Percentiles rank a stretch among this genome's conserved stretches.
These are phyloP conservation scores for Argya squamiceps DNA, from an alignment of 2,797 vertebrate species.

Conservation along the genomic window DNA sequence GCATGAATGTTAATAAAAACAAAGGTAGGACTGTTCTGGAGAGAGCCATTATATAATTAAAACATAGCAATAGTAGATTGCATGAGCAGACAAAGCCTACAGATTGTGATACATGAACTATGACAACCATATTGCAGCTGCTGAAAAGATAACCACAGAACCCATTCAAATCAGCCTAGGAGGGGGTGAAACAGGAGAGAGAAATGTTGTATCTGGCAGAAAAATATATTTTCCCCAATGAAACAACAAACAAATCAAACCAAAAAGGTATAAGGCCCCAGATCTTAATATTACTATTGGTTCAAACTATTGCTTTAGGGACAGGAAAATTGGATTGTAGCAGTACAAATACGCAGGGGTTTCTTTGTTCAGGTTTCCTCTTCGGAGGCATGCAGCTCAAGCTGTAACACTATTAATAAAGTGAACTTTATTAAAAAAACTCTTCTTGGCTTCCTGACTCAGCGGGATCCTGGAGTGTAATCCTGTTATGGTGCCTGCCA, in stretches of 20 bases:
- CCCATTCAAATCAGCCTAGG: background rate
- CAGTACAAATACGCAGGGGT: rapidly evolving
- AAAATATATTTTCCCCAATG: rapidly evolving
- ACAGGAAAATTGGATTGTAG: background rate
- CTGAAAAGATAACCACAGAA: background rate
- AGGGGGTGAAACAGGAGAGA: background rate
- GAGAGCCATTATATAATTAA: background rate
- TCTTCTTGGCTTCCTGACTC: background rate
- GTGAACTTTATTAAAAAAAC: background rate
- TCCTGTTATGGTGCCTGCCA: background rate
- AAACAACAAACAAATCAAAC: background rate
- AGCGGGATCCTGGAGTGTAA: background rate
- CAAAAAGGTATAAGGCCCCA: background rate
- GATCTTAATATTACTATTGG: background rate
- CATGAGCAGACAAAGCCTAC: background rate
- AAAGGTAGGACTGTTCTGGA: background rate
- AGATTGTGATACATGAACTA: background rate
- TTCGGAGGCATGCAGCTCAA: background rate
- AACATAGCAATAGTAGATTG: background rate
- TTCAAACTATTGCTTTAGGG: background rate
- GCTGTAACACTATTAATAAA: background rate
- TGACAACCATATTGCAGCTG: background rate
- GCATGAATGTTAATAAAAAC: background rate
- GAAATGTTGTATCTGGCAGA: background rate
- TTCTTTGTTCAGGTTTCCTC: background rate